A percentile compares a stretch with the other conserved stretches of the same genome.
Evolutionary conservation across 2,797 vertebrate species (phyloP).

Genomic region (Tragopan temminckii): DNA sequence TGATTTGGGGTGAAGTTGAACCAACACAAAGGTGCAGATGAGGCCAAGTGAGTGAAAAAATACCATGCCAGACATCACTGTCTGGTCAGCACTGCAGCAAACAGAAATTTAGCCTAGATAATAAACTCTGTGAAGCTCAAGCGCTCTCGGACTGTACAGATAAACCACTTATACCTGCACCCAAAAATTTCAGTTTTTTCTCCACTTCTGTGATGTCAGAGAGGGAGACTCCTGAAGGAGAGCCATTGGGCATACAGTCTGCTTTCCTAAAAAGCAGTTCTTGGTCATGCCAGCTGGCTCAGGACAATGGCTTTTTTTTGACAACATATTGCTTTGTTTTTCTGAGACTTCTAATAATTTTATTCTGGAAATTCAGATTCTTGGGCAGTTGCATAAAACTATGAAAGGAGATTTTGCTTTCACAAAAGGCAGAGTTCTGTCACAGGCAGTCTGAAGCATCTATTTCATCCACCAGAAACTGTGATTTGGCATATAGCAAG

Average conservation of each 20-base stretch:
- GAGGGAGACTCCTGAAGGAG: neutral
- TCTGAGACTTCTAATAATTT: neutral
- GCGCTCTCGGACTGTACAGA: neutral
- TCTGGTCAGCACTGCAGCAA: neutral
- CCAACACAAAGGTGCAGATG: accelerated
- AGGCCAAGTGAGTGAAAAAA: neutral
- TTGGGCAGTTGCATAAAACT: neutral
- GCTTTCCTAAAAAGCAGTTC: neutral
- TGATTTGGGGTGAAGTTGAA: neutral
- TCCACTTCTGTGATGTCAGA: conserved; percentile 11
- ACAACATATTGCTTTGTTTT: neutral
- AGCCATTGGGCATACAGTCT: neutral
- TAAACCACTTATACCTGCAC: neutral
- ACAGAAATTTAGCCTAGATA: neutral
- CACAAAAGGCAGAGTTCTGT: neutral
- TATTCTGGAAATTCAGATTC: neutral
- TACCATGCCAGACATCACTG: neutral
- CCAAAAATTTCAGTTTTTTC: neutral
- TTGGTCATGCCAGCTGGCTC: neutral
- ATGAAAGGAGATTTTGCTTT: neutral
- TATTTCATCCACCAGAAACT: conserved; percentile 11
- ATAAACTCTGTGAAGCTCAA: neutral
- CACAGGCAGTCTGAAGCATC: neutral
- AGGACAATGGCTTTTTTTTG: neutral
- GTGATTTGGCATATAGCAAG: conserved; percentile 26